A percentile compares a stretch with the other conserved stretches of the same genome.
Evolutionary conservation across 1,140 invertebrate species (phyloP).

Genomic region (Drosophila yakuba): DNA sequence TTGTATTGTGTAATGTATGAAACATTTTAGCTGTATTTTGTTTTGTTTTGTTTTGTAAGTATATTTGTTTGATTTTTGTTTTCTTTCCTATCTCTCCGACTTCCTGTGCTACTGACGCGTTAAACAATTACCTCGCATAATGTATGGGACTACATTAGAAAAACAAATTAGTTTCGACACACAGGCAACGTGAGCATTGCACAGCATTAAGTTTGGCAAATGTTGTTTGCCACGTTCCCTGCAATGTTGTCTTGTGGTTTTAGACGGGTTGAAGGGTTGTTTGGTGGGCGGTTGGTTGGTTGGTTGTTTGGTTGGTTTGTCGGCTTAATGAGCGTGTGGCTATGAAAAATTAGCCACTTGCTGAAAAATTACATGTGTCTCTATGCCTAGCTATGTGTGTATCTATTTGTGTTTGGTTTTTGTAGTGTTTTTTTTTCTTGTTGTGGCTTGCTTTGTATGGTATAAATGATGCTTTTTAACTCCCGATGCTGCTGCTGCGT

Average conservation of each 20-base stretch:
- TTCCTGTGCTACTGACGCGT: conserved; percentile 59
- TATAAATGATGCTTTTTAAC: conserved; percentile 48
- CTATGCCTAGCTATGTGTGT: conserved; percentile 63
- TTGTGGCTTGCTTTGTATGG: conserved; percentile 27
- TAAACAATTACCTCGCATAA: conserved; percentile 75
- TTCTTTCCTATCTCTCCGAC: conserved; percentile 24
- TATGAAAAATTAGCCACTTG: conserved; percentile 82
- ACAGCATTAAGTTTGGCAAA: conserved; percentile 32
- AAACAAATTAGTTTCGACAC: conserved; percentile 71
- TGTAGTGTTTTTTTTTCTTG: background rate
- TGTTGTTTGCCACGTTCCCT: conserved; percentile 34
- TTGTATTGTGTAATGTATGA: conserved; percentile 73
- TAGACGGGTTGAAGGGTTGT: conserved; percentile 39
- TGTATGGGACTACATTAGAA: conserved; percentile 72
- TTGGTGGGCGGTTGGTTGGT: conserved; percentile 46
- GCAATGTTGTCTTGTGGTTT: conserved; percentile 31
- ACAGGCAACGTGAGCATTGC: conserved; percentile 44
- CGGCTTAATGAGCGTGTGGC: conserved; percentile 73
- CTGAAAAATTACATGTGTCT: conserved; percentile 68
- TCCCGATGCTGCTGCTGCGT: too few species aligned
- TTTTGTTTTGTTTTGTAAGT: conserved; percentile 25
- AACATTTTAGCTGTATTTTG: conserved; percentile 52
- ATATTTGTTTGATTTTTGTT: conserved; percentile 8
- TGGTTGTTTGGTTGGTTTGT: conserved; percentile 37
- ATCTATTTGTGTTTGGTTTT: conserved; percentile 19